Conservation (phyloP, 1,140 invertebrate species). For the Ruditapes philippinarum region DNA sequence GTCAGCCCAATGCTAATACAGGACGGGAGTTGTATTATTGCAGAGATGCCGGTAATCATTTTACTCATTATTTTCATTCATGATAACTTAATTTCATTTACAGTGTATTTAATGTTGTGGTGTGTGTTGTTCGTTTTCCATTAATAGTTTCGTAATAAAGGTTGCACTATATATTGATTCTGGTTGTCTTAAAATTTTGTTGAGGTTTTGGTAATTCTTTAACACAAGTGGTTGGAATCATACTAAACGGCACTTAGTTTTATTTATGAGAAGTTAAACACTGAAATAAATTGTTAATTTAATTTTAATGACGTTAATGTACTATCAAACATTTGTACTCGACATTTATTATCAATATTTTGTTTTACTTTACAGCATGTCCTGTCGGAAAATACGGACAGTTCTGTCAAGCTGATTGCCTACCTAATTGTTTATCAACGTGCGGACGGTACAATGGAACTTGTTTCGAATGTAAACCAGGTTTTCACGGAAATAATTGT, state of each 20-base stretch:
- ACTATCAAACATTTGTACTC: too few relatives aligned
- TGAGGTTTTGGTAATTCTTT: neutral
- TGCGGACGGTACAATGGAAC: conserved; percentile 42
- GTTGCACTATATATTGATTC: too few relatives aligned
- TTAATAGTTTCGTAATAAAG: neutral
- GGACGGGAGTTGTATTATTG: conserved; percentile 19
- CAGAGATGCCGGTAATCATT: conserved; percentile 40
- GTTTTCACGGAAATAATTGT: conserved; percentile 18
- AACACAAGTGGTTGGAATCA: neutral
- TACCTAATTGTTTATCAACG: neutral
- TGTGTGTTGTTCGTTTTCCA: neutral
- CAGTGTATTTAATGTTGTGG: neutral
- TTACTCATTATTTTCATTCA: neutral
- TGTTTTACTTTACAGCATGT: conserved; percentile 21
- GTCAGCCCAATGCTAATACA: conserved; percentile 1
- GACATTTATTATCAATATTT: too few relatives aligned
- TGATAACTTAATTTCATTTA: neutral
- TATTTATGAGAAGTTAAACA: too few relatives aligned
- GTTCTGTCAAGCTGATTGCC: conserved; percentile 18
- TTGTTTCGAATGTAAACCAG: conserved; percentile 18
- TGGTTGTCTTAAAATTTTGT: neutral
- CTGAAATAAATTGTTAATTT: too few relatives aligned
- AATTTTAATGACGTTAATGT: too few relatives aligned
- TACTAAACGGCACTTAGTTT: too few relatives aligned
- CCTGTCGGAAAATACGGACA: conserved; percentile 27